Evolutionary conservation across 2,888 invertebrate genomes (phyloP), one percentile per base, ranked within the genome.

Genomic region (Cerastoderma edule): DNA sequence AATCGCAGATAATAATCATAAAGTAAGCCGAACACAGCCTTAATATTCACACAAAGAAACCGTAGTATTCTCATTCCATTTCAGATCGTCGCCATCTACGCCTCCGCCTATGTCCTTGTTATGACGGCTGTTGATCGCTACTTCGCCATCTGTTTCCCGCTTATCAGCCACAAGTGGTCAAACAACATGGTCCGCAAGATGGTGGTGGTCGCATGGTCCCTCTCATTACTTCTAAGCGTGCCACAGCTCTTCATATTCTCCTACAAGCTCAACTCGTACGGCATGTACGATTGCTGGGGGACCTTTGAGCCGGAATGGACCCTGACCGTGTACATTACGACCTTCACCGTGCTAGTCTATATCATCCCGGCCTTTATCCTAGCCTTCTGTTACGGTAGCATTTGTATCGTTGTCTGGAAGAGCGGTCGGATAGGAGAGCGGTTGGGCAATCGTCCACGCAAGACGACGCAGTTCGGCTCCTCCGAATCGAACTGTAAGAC

Each of bases 141-240:
- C 79, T 85, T 90, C 72, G 94, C 94, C 27, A 94, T 94, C 72
- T 94, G 94, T 80, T 91, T 92, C 69, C 96, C 96, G 0, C 91
- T 96, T 75, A 94, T 94, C 63, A 95, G 95, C 85, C 95, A 95
- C 89, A 87, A 85, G 4, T 90, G 89, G 89, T 88, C 90, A 30
- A 78, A 83, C 63, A 85, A 80, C 70, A 90, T 85, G 67, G 91
- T 89, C 16, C 89, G 92, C 69, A 78, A 91, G 22, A 92, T 93
- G 90, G 92, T 94, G 5, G 79, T 82, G 0, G 72, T 88, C 2
- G 93, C 93, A 1, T 94, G 93, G 93, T 60, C 75, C 22, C 63
- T 88, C 24, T 85, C 95, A 24, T 88, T 94, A 13, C 75, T 94
- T 1, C 94, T 95, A 85, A 95, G 95, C 85, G 89, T 94, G 48